Base-by-base conservation (phyloP, 2,888 invertebrate species). In the Ectemnius lituratus region DNA sequence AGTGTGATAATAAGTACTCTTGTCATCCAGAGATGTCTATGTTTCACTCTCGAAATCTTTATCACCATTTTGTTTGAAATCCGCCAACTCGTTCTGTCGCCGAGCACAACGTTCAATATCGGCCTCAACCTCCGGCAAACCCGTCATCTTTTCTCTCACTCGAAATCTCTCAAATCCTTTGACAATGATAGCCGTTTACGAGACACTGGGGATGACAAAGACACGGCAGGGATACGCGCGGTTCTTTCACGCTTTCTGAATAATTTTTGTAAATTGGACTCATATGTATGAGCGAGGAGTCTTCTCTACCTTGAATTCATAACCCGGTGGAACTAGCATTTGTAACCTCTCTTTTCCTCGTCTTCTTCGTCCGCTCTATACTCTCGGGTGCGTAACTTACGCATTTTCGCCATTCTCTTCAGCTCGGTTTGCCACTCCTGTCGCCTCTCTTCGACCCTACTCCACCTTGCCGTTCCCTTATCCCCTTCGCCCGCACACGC, bases 181-280 rank as follows among this genome's bases (percentile, higher is more conserved):
- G 85, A 85, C 84, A 83, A 86, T 84, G 85, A 83, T 81, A 84
- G 79, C 79, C 82, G 79, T 84, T 85, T 83, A 81, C 75, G 70
- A 73, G 23, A 64, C 61, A 78, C 52, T 62, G 63, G 62, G 67
- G 70, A 71, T 59, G 62, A 37, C 37, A 37, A 37, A 11, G 68
- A 69, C 59, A 67, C 62, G 62, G 45, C 62, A 56, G 60, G 77
- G 75, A 59, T 65, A 69, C 57, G 67, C 62, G 61, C 67, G 56
- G 73, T 68, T 73, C 73, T 76, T 74, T 79, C 76, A 74, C 72
- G 81, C 79, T 79, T 81, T 80, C 74, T 80, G 84, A 86, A 87
- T 88, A 88, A 88, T 88, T 88, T 88, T 87, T 85, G 82, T 86
- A 88, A 88, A 88, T 88, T 88, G 88, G 81, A 79, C 87, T 85